These are phyloP conservation scores for Esox masquinongy DNA, from an alignment of 2,797 vertebrate genomes.

Conservation along the genomic window DNA sequence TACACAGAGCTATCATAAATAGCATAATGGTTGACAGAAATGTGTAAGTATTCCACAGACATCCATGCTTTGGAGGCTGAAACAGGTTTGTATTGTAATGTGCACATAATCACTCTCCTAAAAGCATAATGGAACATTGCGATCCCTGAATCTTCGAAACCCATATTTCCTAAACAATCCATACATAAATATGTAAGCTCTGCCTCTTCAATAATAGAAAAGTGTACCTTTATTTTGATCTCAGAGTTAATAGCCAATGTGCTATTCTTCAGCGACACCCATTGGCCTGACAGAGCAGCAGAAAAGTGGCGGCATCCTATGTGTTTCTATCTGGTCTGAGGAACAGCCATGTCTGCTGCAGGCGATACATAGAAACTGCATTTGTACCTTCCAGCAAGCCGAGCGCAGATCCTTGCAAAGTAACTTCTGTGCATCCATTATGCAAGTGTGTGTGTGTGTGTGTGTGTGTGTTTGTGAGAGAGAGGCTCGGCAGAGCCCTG, in stretches of 20 bases:
- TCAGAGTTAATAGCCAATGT: conserved; percentile 22
- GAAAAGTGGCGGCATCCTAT: not conserved
- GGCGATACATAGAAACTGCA: conserved; percentile 40
- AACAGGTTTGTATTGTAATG: conserved; percentile 43
- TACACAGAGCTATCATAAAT: not conserved
- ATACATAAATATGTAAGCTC: not conserved
- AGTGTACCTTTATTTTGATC: conserved; percentile 49
- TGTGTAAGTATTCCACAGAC: not conserved
- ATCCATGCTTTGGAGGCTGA: not conserved
- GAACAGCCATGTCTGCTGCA: conserved; percentile 1
- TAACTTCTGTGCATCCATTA: conserved; percentile 51
- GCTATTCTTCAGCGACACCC: conserved; percentile 40
- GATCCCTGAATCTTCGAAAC: conserved; percentile 22
- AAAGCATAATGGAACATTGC: conserved; percentile 48
- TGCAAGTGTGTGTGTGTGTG: conserved; percentile 29
- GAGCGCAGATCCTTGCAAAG: conserved; percentile 17
- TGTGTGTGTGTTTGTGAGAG: conserved; percentile 1
- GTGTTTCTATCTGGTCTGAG: not conserved
- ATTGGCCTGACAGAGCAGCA: conserved; percentile 21
- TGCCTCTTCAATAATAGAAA: conserved; percentile 49
- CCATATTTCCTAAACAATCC: conserved; percentile 23
- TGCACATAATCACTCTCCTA: conserved; percentile 26
- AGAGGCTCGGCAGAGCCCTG: conserved; percentile 23
- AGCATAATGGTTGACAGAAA: not conserved
- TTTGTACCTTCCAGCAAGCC: conserved; percentile 36